phyloP scores from a whole-genome alignment of 2,888 invertebrate genomes.

The Pristionchus japonicus region DNA sequence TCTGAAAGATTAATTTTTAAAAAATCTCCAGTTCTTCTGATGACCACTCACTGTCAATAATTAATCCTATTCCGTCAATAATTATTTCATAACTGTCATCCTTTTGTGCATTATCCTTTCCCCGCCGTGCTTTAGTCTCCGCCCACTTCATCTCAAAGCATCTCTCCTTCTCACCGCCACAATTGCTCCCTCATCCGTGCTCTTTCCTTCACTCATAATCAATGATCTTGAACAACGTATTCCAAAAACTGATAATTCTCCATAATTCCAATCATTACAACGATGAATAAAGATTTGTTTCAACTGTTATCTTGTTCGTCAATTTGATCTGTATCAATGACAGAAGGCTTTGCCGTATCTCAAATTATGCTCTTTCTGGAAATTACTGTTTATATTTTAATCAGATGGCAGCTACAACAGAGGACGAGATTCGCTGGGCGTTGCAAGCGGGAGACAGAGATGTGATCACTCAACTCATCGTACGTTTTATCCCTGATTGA shows the following conservation, averaged over 20 bases:
- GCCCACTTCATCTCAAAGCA: not conserved
- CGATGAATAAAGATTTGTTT: not conserved
- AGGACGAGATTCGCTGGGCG: conserved; percentile 53
- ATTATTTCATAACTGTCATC: too few relatives aligned
- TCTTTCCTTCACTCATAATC: not conserved
- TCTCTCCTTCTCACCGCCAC: not conserved
- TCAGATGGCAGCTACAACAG: not conserved
- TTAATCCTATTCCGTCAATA: not conserved
- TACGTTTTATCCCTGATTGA: not conserved
- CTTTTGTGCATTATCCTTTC: not conserved
- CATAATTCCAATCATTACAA: not conserved
- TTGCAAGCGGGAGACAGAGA: conserved; percentile 60
- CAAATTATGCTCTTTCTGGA: too few relatives aligned
- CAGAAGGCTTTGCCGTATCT: not conserved
- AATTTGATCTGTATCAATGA: not conserved
- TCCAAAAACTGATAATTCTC: not conserved
- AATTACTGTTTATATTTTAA: not conserved
- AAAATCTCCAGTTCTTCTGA: not conserved
- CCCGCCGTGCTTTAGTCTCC: not conserved
- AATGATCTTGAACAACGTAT: not conserved
- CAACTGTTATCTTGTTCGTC: not conserved
- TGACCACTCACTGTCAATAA: not conserved
- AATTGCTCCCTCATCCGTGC: not conserved
- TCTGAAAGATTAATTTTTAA: not conserved
- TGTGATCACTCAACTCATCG: conserved; percentile 52